A percentile compares a stretch with the other conserved stretches of the same genome.
Conservation (phyloP, 2,888 invertebrate genomes). For the Hypselothyrea guttata region DNA sequence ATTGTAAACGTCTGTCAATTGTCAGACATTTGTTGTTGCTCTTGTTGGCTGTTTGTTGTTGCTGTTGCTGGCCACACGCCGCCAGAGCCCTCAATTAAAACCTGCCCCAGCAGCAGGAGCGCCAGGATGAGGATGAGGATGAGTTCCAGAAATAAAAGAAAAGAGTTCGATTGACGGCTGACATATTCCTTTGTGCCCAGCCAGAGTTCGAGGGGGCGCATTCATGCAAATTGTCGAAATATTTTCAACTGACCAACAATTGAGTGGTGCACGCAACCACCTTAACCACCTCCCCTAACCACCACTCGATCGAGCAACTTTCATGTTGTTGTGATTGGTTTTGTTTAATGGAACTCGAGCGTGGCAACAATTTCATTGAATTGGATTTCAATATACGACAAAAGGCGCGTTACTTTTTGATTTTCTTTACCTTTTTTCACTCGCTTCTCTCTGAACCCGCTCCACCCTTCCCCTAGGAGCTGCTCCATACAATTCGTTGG, state of each 20-base stretch:
- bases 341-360: conserved; percentile 81
- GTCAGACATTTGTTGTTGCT: conserved; percentile 51
- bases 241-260: conserved; percentile 76
- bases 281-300: not conserved
- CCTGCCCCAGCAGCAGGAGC: conserved; percentile 43
- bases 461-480: not conserved
- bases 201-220: conserved; percentile 4
- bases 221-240: conserved; percentile 77
- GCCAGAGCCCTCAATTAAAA: conserved; percentile 74
- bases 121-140: conserved; percentile 15
- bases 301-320: conserved; percentile 30
- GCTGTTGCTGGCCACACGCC: conserved; percentile 63
- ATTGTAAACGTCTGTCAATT: conserved; percentile 58
- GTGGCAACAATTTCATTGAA: conserved; percentile 75
- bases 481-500: conserved; percentile 73
- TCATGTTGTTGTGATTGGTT: conserved; percentile 75
- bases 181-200: conserved; percentile 68
- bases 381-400: conserved; percentile 78
- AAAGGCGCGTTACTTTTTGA: conserved; percentile 62
- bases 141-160: conserved; percentile 30
- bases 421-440: conserved; percentile 37
- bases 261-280: conserved; percentile 46
- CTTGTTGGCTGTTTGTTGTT: conserved; percentile 42
- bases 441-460: not conserved
- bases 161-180: conserved; percentile 78